Conservation (phyloP, 2,888 invertebrate species). For the Amitus sp. region DNA sequence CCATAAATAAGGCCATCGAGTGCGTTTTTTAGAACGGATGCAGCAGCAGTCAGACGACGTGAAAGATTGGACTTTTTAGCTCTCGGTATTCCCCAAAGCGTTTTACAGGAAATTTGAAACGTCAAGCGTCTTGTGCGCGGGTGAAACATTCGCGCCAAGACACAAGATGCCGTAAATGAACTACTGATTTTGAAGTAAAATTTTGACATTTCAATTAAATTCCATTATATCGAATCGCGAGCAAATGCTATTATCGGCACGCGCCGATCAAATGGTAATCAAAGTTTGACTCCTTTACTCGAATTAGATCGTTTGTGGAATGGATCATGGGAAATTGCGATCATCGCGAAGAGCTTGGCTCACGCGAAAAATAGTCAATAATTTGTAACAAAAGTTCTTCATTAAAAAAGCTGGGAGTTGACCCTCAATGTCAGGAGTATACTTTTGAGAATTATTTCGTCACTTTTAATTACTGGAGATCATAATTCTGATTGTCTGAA, state of each 20-base stretch:
- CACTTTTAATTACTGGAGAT: too few species aligned
- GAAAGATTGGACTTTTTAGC: slow-evolving; percentile 23
- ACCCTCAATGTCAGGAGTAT: too few species aligned
- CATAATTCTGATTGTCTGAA: too few species aligned
- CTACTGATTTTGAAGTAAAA: slow-evolving; percentile 5
- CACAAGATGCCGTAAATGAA: neutral
- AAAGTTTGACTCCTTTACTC: too few species aligned
- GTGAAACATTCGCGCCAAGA: neutral
- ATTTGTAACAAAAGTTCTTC: too few species aligned
- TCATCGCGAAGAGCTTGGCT: too few species aligned
- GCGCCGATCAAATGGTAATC: slow-evolving; percentile 33
- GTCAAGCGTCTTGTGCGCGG: neutral
- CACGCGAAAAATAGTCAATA: too few species aligned
- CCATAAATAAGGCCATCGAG: slow-evolving; percentile 30
- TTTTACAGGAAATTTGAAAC: neutral
- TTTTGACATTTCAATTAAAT: slow-evolving; percentile 29
- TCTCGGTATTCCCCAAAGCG: slow-evolving; percentile 9
- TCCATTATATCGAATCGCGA: slow-evolving; percentile 28
- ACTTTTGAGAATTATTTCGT: too few species aligned
- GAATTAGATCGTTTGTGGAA: too few species aligned
- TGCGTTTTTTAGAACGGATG: slow-evolving; percentile 27
- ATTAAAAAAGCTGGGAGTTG: too few species aligned
- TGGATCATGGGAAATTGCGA: too few species aligned
- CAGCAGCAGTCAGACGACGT: slow-evolving; percentile 20
- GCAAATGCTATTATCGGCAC: slow-evolving; percentile 28